Conservation (phyloP, 2,888 invertebrate species). For the Melolontha melolontha region DNA sequence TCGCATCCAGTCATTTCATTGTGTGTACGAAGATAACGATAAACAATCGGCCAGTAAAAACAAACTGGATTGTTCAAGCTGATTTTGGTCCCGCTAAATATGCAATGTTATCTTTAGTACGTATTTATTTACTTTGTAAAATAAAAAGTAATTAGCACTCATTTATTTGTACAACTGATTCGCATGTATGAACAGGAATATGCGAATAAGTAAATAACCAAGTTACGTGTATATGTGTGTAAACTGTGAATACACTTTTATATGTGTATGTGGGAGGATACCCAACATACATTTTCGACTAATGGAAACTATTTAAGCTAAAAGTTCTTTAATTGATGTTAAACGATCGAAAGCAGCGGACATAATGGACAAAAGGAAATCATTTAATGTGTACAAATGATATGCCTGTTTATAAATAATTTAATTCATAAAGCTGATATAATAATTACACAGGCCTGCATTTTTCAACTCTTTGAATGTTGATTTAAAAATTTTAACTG, state of each 20-base stretch:
- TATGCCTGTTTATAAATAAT: too few species aligned
- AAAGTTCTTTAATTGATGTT: constrained; percentile 17
- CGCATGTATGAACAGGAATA: constrained; percentile 7
- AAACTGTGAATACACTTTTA: too few species aligned
- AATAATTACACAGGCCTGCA: too few species aligned
- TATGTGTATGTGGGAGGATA: too few species aligned
- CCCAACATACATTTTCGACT: neutral
- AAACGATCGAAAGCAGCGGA: neutral
- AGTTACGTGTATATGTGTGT: too few species aligned
- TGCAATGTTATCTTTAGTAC: constrained; percentile 24
- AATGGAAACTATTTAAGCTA: neutral
- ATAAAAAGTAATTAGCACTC: constrained; percentile 24
- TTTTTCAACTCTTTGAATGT: too few species aligned
- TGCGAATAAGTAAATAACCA: neutral
- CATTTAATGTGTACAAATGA: neutral
- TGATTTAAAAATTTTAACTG: too few species aligned
- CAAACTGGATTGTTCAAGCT: constrained; percentile 16
- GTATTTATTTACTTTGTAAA: constrained; percentile 29
- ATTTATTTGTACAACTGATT: constrained; percentile 11
- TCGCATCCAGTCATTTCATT: constrained; percentile 6
- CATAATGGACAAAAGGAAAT: constrained; percentile 12
- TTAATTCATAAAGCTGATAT: neutral
- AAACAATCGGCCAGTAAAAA: constrained; percentile 6
- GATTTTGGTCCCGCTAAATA: constrained; percentile 9
- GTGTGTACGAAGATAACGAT: neutral